Evolutionary conservation across 2,888 invertebrate genomes (phyloP), one percentile per base, ranked within the genome.

Genomic region (Lepidonotus clava): DNA sequence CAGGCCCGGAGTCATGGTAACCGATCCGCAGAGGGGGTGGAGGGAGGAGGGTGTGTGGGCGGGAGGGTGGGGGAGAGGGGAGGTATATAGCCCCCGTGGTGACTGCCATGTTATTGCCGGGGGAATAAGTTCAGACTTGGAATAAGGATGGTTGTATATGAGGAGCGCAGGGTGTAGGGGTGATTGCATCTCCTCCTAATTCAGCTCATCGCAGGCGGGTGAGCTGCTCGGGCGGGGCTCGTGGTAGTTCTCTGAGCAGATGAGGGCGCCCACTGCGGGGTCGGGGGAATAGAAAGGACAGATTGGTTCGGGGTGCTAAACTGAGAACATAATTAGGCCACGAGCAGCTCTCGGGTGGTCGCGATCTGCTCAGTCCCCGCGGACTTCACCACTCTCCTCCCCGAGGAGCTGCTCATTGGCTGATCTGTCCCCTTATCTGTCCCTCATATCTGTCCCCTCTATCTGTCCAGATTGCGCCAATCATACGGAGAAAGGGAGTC

Each of bases 261-360:
- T 4, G 24, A 14, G 61, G 11, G 61, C 28, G 11, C 1, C 61
- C 24, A n/a, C n/a, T n/a, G n/a, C 38, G 36, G 76, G 76, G 76
- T 76, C 40, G 76, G 24, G 76, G 76, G 76, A 76, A 40, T 76
- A 40, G 76, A 51, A 18, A 28, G 80, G 80, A 80, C 80, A 80
- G 46, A 80, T 46, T 80, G 46, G 51, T 24, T 41, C 32, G 46
- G 80, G 51, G 80, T 80, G 46, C 41, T 41, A 80, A 80, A 80
- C 80, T 46, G 46, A 80, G 80, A 51, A 80, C 46, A 46, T 80
- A 80, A 80, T 80, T 80, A 80, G 80, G 41, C 51, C 28, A 51
- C 32, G 46, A 80, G 41, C 32, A 18, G 41, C 80, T 80, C 51
- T 80, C 80, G 80, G 80, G 80, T 80, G 80, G 80, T 80, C 80